Percentiles rank a stretch among this genome's conserved stretches.
Evolutionary conservation across 2,888 invertebrate genomes (phyloP).

Genomic region (Strigamia crassipes): DNA sequence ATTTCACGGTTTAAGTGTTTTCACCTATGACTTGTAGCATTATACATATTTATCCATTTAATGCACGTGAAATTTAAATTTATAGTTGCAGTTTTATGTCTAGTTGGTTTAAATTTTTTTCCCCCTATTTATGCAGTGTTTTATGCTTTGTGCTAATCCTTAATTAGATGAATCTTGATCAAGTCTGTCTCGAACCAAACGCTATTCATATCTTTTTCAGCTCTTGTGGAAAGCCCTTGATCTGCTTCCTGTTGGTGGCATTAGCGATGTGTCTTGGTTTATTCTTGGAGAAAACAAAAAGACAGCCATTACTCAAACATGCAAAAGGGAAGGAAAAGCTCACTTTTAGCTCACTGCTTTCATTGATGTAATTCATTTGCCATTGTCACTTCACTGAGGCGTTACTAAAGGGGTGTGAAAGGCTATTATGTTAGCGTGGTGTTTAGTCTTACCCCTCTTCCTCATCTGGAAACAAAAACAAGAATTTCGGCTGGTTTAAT

Average conservation of each 20-base stretch:
- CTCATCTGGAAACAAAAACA: slow-evolving; percentile 4
- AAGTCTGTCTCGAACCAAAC: not conserved
- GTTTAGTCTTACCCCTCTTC: slow-evolving; percentile 10
- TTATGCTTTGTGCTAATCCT: not conserved
- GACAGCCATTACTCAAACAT: slow-evolving; percentile 10
- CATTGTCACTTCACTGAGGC: slow-evolving; percentile 10
- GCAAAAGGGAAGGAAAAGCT: slow-evolving; percentile 3
- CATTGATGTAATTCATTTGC: slow-evolving; percentile 10
- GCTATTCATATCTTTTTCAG: not conserved
- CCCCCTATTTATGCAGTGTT: too few species aligned
- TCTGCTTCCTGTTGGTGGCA: slow-evolving; percentile 3
- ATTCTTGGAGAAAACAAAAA: slow-evolving; percentile 4
- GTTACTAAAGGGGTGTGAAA: slow-evolving; percentile 10
- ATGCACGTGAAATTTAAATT: too few species aligned
- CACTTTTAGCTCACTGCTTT: slow-evolving; percentile 2
- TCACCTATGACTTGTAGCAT: too few species aligned
- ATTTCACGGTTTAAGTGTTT: too few species aligned
- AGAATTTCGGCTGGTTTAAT: slow-evolving; percentile 1
- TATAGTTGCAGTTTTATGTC: too few species aligned
- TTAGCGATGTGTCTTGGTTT: not conserved
- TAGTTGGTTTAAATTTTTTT: too few species aligned
- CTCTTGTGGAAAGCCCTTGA: not conserved
- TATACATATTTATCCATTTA: too few species aligned
- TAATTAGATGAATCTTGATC: slow-evolving; percentile 4
- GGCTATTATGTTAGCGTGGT: not conserved